Evolutionary conservation across 2,797 vertebrate genomes (phyloP), one percentile per base, ranked within the genome.

Genomic region (Holocentrus rufus): DNA sequence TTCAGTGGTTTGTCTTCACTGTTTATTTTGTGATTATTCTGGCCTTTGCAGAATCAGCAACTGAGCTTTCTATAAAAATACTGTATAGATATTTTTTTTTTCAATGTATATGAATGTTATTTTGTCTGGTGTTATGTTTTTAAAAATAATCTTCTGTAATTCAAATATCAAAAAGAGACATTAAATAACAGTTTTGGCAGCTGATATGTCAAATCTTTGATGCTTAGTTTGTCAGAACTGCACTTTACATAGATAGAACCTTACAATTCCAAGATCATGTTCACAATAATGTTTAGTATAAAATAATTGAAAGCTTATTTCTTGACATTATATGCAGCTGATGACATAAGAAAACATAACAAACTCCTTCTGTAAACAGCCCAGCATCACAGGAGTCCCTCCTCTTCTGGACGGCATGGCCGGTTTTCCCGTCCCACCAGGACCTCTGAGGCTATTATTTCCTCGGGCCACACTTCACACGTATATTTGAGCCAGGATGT

Each of bases 401-500:
- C 17, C 30, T 18, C 18, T 17, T 64, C 66, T n/a, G 39, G 2
- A 14, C 57, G 69, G 22, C 78, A 47, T 31, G 72, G 57, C 18
- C 74, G 7, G 5, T 65, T 82, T 13, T 72, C 71, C 9, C 65
- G 57, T 8, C 70, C 74, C 25, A 66, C 71, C 47, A 75, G 76
- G 56, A 76, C 30, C 23, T 81, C 83, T 0, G 90, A 93, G 39
- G 73, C 85, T 23, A 15, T 73, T 8, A 69, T 92, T 49, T 52
- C 76, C 27, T 50, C 73, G 0, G 74, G 2, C 22, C 87, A 66
- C 1, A 73, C 74, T 42, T 53, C 79, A 0, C 77, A 76, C n/a
- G 63, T 90, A 4, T 85, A 92, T 34, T 76, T 94, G 69, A 93
- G 70, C 46, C 87, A 65, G 0, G 89, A 94, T 13, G 85, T 93